Conservation (phyloP, 2,888 invertebrate species). For the Xestia xanthographa region DNA sequence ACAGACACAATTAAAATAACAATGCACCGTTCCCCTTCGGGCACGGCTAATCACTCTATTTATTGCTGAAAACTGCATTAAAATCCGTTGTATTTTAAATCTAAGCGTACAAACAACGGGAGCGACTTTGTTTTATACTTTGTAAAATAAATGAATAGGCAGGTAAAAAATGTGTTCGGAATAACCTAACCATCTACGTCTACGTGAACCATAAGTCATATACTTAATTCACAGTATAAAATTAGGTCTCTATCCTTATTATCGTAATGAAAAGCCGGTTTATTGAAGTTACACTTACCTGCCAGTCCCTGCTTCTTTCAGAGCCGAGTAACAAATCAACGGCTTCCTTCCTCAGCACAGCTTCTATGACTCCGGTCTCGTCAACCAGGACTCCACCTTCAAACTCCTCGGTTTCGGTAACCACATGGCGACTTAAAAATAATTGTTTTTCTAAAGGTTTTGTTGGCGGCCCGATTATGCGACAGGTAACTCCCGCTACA, state of each 20-base stretch:
- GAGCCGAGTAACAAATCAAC: constrained; percentile 72
- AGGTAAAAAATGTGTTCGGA: background rate
- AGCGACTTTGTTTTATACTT: too few species aligned
- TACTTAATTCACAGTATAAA: background rate
- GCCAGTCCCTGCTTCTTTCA: constrained; percentile 67
- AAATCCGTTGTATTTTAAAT: too few species aligned
- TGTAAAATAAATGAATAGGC: background rate
- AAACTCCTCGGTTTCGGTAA: constrained; percentile 87
- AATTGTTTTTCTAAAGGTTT: constrained; percentile 72
- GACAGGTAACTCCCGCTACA: constrained; percentile 55
- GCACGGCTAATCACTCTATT: too few species aligned
- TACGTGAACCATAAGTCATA: constrained; percentile 2
- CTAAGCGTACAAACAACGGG: too few species aligned
- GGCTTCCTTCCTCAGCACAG: constrained; percentile 85
- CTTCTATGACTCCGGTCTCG: constrained; percentile 90
- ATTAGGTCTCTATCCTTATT: constrained; percentile 3
- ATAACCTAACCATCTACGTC: background rate
- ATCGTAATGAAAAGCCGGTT: background rate
- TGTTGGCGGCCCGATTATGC: constrained; percentile 46
- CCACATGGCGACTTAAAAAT: constrained; percentile 85
- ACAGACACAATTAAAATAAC: too few species aligned
- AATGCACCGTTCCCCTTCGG: too few species aligned
- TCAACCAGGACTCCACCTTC: constrained; percentile 91
- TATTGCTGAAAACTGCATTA: too few species aligned
- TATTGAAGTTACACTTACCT: constrained; percentile 48